Evolutionary conservation across 92 coral and sea anemone genomes (phyloP).

Genomic region (Nematostella vectensis): DNA sequence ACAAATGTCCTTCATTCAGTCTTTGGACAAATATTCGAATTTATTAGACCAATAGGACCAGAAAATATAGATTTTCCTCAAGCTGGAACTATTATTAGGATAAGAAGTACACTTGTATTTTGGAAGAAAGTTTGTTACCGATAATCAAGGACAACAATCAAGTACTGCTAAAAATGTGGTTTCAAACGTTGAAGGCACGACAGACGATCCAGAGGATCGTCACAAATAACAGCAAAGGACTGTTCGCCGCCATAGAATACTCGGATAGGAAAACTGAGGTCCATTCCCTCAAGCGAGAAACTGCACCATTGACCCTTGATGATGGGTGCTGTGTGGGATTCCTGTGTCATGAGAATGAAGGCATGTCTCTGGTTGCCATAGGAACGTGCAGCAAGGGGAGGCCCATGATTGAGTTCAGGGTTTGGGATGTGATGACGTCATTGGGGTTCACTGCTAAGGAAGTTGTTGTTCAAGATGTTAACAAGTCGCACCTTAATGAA

Average conservation of each 20-base stretch:
- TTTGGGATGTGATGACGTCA: constrained; percentile 81
- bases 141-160: too few relatives aligned
- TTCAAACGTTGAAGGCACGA: constrained; percentile 80
- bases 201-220: constrained; percentile 61
- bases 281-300: constrained; percentile 78
- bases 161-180: too few relatives aligned
- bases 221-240: constrained; percentile 54
- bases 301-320: constrained; percentile 68
- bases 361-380: constrained; percentile 51
- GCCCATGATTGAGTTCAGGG: constrained; percentile 57
- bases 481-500: constrained; percentile 53
- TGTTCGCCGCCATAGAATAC: constrained; percentile 59
- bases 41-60: too few relatives aligned
- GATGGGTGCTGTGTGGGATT: constrained; percentile 62
- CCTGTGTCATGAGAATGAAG: constrained; percentile 57
- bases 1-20: too few relatives aligned
- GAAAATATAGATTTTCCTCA: too few relatives aligned
- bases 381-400: constrained; percentile 66
- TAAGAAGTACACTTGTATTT: too few relatives aligned
- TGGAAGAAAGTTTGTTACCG: too few relatives aligned
- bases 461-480: constrained; percentile 59
- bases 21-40: too few relatives aligned
- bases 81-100: too few relatives aligned
- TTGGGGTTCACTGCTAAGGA: constrained; percentile 78
- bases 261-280: constrained; percentile 85